Evolutionary conservation across 2,113 vertebrate species (phyloP), one percentile per base, ranked within the genome.

Genomic region (Cyprinodon variegatus): DNA sequence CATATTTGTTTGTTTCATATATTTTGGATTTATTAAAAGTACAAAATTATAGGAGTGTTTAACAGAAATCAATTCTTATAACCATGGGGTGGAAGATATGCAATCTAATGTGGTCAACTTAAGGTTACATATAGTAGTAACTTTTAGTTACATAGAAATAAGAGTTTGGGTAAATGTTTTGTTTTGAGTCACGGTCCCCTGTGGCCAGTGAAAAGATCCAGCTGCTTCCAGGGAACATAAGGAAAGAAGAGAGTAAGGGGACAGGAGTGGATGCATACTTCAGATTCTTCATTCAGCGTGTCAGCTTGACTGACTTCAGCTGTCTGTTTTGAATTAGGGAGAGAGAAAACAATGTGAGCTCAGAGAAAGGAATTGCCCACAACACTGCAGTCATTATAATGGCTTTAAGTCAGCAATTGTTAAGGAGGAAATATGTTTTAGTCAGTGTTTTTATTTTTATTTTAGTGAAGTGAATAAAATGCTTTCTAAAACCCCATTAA

Each of bases 281-380:
- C 70, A 80, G 73, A 92, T 92, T 92, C 85, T 88, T 92, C 72
- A 45, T 87, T 85, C 67, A 79, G 83, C 66, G 13, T 61, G 85
- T 86, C 83, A 82, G 77, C 88, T 83, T 37, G 3, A 77, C 75
- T 78, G 75, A 74, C 77, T 73, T 0, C 39, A 45, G 82, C 69
- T 76, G 59, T 87, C 81, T 91, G 87, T 88, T 90, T 87, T 88
- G 83, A 84, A 71, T 88, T 88, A 78, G 68, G 85, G 86, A 88
- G 89, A 78, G 88, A 74, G 39, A 70, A 89, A 91, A 89, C 88
- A 89, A 84, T 88, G 87, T 87, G 61, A 66, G 72, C 84, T 84
- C 74, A 77, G 72, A 79, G 75, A 50, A 85, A 45, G 38, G 57
- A 72, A 75, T 61, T 57, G 10, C 22, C 62, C 60, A 78, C 59